Conservation (phyloP, 2,113 vertebrate genomes). For the Polyodon spathula region DNA sequence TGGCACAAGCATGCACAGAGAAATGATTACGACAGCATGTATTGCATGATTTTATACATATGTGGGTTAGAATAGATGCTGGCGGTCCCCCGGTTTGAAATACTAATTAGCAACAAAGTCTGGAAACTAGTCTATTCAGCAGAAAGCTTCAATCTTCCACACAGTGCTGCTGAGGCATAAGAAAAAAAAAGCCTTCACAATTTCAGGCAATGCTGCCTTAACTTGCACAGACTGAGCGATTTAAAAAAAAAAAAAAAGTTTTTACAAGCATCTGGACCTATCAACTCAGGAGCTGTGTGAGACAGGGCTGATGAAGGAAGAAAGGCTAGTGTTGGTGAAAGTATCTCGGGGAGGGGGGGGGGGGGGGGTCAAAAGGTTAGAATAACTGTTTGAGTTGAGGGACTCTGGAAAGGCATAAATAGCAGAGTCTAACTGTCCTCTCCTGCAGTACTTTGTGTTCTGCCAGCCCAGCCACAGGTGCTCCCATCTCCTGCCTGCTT, state of each 20-base stretch:
- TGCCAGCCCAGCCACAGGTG: constrained; percentile 62
- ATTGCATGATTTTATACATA: no score
- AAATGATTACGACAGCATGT: no score
- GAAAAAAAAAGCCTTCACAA: neutral
- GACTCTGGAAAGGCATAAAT: constrained; percentile 66
- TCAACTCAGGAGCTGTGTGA: neutral
- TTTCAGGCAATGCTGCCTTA: neutral
- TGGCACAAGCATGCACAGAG: no score
- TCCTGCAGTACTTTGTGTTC: constrained; percentile 65
- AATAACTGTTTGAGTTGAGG: constrained; percentile 46
- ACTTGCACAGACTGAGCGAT: neutral
- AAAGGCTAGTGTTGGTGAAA: constrained; percentile 32
- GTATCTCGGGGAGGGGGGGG: constrained; percentile 41
- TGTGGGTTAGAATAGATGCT: no score
- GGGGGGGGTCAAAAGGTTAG: constrained; percentile 55
- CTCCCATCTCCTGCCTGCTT: constrained; percentile 30
- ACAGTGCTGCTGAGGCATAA: neutral
- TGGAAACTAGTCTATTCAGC: neutral
- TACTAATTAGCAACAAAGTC: no score
- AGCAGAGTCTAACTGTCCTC: constrained; percentile 50
- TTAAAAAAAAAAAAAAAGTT: no score
- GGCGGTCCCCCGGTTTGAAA: no score
- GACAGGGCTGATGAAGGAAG: constrained; percentile 19
- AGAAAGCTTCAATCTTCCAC: neutral
- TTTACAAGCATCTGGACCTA: neutral